Conservation (phyloP, 2,797 vertebrate species). For the Darevskia mixta region DNA sequence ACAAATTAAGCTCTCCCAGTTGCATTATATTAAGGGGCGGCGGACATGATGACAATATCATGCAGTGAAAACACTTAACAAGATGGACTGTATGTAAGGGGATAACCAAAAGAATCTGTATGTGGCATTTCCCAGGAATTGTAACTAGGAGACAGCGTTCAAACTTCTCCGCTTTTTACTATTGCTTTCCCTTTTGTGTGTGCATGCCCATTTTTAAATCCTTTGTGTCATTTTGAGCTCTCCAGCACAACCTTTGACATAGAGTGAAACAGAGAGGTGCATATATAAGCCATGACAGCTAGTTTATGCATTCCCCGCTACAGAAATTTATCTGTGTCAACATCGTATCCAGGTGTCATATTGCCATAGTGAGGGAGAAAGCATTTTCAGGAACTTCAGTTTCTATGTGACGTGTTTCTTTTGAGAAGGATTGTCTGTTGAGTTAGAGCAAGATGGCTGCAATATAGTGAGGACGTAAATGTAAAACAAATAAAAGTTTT, state of each 20-base stretch:
- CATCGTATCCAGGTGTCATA: not conserved
- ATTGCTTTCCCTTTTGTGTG: constrained; percentile 26
- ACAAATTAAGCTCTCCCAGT: constrained; percentile 52
- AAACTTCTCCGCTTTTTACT: not conserved
- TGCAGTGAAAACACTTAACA: not conserved
- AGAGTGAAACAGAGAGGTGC: not conserved
- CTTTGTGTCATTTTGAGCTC: not conserved
- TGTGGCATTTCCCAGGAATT: constrained; percentile 62
- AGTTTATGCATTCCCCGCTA: not conserved
- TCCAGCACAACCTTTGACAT: not conserved
- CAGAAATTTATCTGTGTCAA: not conserved
- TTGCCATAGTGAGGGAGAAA: not conserved
- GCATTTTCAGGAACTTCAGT: not conserved
- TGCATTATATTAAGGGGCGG: not conserved
- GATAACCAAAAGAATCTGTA: not conserved
- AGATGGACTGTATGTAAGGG: constrained; percentile 2
- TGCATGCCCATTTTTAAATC: constrained; percentile 13
- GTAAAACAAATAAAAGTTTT: not conserved
- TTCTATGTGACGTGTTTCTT: not conserved
- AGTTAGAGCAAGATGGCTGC: not conserved
- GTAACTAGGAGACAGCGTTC: constrained; percentile 50
- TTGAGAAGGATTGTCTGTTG: not conserved
- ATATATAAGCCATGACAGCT: not conserved
- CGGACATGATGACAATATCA: too few species aligned
- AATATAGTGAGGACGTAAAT: not conserved